Percentiles rank a stretch among this genome's conserved stretches.
Conservation (phyloP, 2,113 vertebrate genomes). For the Burhinus bistriatus region DNA sequence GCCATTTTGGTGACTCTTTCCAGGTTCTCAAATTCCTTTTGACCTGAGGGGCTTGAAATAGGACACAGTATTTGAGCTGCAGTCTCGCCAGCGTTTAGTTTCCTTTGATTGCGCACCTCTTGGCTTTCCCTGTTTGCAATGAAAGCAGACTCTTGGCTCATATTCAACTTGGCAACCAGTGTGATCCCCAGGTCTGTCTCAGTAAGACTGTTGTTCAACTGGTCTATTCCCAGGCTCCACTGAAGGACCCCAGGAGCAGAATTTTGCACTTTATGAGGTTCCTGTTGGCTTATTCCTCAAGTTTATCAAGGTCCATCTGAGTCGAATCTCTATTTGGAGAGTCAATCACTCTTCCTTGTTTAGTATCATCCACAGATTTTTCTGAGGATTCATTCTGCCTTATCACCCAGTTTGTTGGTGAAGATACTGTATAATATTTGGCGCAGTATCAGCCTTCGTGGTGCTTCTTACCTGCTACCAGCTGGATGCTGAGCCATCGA, state of each 20-base stretch:
- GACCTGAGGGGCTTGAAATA: neutral
- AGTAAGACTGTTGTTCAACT: neutral
- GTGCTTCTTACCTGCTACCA: neutral
- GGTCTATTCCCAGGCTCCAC: neutral
- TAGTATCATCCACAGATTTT: neutral
- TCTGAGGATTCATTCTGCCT: neutral
- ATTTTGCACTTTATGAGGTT: neutral
- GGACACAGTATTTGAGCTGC: neutral
- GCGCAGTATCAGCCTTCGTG: neutral
- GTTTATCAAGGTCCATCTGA: neutral
- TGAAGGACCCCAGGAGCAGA: neutral
- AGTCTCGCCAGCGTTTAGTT: neutral
- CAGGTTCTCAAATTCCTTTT: neutral
- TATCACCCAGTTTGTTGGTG: neutral
- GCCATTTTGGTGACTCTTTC: neutral
- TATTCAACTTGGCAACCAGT: neutral
- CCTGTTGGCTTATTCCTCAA: neutral
- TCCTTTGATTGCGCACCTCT: neutral
- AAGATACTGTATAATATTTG: neutral
- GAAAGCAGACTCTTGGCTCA: neutral
- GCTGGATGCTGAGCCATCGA: neutral
- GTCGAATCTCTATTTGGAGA: neutral
- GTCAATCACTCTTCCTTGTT: neutral
- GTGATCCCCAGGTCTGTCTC: neutral
- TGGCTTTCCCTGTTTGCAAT: neutral